These are phyloP conservation scores for Probaryconus sp. DNA, from an alignment of 1,140 invertebrate genomes.

Conservation along the genomic window DNA sequence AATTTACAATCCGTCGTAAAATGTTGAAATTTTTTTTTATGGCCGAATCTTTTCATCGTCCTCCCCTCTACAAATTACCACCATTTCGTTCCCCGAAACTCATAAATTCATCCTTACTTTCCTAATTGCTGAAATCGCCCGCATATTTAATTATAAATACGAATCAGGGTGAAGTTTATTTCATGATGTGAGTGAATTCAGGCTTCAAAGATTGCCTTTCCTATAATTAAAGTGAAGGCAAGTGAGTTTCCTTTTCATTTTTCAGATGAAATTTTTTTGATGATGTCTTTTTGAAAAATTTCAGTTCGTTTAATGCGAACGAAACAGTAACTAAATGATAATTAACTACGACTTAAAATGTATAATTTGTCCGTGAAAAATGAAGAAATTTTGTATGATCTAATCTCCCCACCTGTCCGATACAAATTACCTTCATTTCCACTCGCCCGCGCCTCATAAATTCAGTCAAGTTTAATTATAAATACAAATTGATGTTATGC, in stretches of 20 bases:
- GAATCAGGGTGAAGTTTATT: slow-evolving; percentile 37
- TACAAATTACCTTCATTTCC: slow-evolving; percentile 36
- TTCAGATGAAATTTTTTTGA: not conserved
- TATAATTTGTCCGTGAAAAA: slow-evolving; percentile 16
- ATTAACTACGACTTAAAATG: slow-evolving; percentile 13
- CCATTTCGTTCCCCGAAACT: slow-evolving; percentile 22
- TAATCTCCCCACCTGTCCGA: slow-evolving; percentile 33
- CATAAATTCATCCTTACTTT: slow-evolving; percentile 38
- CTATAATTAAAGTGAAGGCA: slow-evolving; percentile 21
- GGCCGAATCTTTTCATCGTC: slow-evolving; percentile 14
- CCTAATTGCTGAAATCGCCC: slow-evolving; percentile 43
- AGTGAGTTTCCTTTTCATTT: slow-evolving; percentile 14
- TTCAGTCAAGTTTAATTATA: slow-evolving; percentile 34
- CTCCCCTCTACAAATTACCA: slow-evolving; percentile 24
- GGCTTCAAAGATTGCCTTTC: slow-evolving; percentile 18
- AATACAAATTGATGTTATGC: slow-evolving; percentile 45
- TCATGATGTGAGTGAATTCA: slow-evolving; percentile 39
- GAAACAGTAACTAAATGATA: slow-evolving; percentile 6
- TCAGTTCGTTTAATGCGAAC: slow-evolving; percentile 2
- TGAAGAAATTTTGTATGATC: slow-evolving; percentile 18
- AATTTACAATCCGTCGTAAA: not conserved
- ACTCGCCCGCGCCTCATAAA: slow-evolving; percentile 22
- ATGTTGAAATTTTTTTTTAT: not conserved
- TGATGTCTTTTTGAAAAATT: not conserved
- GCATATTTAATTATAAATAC: slow-evolving; percentile 57